Evolutionary conservation across 1,140 invertebrate genomes (phyloP).

Genomic region (Ips typographus): DNA sequence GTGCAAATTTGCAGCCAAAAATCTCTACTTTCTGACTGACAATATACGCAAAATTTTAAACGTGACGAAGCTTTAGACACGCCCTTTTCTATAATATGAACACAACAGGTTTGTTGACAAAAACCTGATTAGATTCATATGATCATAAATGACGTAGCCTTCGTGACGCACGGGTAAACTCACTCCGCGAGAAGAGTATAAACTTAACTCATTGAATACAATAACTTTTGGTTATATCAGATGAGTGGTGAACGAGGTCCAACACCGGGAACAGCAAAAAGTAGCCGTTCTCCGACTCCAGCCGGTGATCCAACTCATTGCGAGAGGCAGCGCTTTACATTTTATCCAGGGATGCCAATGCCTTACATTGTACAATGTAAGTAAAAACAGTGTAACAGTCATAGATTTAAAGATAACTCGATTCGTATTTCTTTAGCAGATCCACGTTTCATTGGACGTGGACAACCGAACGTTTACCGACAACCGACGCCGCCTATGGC

Average conservation of each 20-base stretch:
- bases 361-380: constrained; percentile 50
- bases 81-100: too few relatives aligned
- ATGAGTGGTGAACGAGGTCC: constrained; percentile 46
- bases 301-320: constrained; percentile 42
- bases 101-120: too few relatives aligned
- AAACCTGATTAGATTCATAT: too few relatives aligned
- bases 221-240: constrained; percentile 30
- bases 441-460: constrained; percentile 44
- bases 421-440: constrained; percentile 37
- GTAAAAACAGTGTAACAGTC: constrained; percentile 15
- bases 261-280: constrained; percentile 46
- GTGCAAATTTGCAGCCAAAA: too few relatives aligned
- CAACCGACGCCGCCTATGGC: constrained; percentile 38
- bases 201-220: not conserved
- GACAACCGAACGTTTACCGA: constrained; percentile 44
- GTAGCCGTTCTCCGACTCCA: constrained; percentile 50
- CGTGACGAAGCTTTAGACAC: too few relatives aligned
- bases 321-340: constrained; percentile 45
- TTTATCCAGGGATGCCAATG: constrained; percentile 50
- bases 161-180: too few relatives aligned
- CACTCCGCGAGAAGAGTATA: too few relatives aligned
- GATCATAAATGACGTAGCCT: too few relatives aligned
- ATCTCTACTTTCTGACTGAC: too few relatives aligned
- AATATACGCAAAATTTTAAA: too few relatives aligned
- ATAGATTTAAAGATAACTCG: not conserved